Base-by-base conservation (phyloP, 2,797 vertebrate species). In the Lithobates sylvaticus region DNA sequence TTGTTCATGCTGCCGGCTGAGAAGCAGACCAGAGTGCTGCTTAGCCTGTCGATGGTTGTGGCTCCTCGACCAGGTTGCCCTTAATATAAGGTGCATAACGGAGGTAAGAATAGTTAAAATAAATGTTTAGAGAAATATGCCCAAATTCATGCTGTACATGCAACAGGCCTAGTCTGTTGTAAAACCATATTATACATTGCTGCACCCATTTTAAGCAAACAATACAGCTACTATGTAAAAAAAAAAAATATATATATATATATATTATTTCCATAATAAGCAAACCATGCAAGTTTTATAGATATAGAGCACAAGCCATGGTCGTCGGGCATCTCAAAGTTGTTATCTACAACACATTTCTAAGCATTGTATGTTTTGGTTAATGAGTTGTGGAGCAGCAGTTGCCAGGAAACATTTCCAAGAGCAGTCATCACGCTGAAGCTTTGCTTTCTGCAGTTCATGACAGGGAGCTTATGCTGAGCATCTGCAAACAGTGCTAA, bases 331-430 rank as follows among this genome's bases (percentile, higher is more conserved):
- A 42, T 64, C 50, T 77, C 10, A 61, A 39, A 44, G 26, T 42
- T 39, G 44, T 44, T 26, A 44, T 67, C 64, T 67, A 44, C 61
- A 42, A 67, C 32, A 39, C 7, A 67, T 21, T 44, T 58, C 21
- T 29, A 39, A 47, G 64, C n/a, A 0, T 61, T 78, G 58, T 39
- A 29, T 26, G 21, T 42, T 27, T 36, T 32, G 21, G 61, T 36
- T 34, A 61, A 67, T 67, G 61, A 42, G 36, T 78, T 68, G 64
- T 44, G 77, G 34, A 67, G 76, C 64, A 80, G 78, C 78, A 80
- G 78, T 80, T 80, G 67, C 67, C 78, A 71, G 44, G 78, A 81
- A 81, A 81, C 78, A 70, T 81, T 71, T 71, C 67, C 29, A 50
- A 10, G 3, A 81, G 78, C 29, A 13, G 78, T 70, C 78, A 78